A percentile compares a stretch with the other conserved stretches of the same genome.
phyloP scores from a whole-genome alignment of 2,113 vertebrate genomes.

The Sceloporus undulatus region DNA sequence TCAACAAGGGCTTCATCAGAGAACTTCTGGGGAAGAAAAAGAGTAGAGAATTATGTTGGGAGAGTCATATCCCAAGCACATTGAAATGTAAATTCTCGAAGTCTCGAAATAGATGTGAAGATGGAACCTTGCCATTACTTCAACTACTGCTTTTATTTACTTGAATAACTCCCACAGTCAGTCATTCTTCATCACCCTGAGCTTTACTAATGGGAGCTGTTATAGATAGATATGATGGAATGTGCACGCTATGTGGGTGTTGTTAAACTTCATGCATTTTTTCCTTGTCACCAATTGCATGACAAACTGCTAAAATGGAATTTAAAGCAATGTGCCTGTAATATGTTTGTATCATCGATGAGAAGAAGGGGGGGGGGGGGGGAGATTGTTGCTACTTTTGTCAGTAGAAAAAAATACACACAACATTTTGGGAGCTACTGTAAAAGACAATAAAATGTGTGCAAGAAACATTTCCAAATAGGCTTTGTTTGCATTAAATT shows the following conservation, averaged over 20 bases:
- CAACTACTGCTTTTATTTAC: constrained; percentile 33
- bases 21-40: constrained; percentile 5
- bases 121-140: constrained; percentile 7
- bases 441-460: neutral
- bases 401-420: neutral
- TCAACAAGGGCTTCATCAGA: constrained; percentile 8
- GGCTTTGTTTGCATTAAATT: neutral
- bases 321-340: neutral
- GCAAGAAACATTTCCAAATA: neutral
- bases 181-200: neutral
- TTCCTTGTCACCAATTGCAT: neutral
- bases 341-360: neutral
- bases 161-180: constrained; percentile 26
- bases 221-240: constrained; percentile 6
- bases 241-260: constrained; percentile 5
- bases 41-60: neutral
- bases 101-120: constrained; percentile 10
- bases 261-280: constrained; percentile 24
- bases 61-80: neutral
- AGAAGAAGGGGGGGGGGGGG: neutral
- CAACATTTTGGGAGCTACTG: neutral
- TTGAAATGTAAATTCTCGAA: constrained; percentile 39
- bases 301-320: constrained; percentile 32
- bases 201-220: constrained; percentile 6
- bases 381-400: neutral